phyloP scores from a whole-genome alignment of 2,888 invertebrate species.

The Pardosa pseudoannulata region DNA sequence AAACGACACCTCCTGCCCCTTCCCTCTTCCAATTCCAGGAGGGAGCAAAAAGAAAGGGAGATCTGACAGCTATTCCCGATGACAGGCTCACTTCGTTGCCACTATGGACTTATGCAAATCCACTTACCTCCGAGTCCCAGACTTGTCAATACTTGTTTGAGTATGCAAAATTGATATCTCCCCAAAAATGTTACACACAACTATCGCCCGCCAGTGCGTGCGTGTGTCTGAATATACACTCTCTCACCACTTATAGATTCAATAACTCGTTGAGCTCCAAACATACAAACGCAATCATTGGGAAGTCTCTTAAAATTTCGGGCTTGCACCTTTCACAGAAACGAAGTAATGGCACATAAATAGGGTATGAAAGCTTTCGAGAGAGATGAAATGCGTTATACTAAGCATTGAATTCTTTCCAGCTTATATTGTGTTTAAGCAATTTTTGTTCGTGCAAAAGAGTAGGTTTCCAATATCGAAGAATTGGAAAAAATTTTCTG shows the following conservation, averaged over 20 bases:
- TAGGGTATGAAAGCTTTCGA: not conserved
- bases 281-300: slow-evolving; percentile 24
- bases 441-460: not conserved
- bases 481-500: not conserved
- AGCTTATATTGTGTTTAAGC: slow-evolving; percentile 6
- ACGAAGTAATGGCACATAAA: not conserved
- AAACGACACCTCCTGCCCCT: not conserved
- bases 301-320: not conserved
- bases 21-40: not conserved
- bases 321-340: not conserved
- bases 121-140: slow-evolving; percentile 29
- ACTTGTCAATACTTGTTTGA: slow-evolving; percentile 51
- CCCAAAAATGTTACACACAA: slow-evolving; percentile 15
- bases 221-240: not conserved
- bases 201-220: not conserved
- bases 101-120: slow-evolving; percentile 58
- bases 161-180: slow-evolving; percentile 50
- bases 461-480: not conserved
- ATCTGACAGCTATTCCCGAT: slow-evolving; percentile 14
- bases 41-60: not conserved
- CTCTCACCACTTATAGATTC: slow-evolving; percentile 26
- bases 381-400: not conserved
- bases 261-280: slow-evolving; percentile 40
- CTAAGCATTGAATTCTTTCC: not conserved
- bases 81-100: slow-evolving; percentile 32